A percentile compares a stretch with the other conserved stretches of the same genome.
phyloP scores from a whole-genome alignment of 35 echinoderm and acorn worm genomes.

The Acanthaster planci region DNA sequence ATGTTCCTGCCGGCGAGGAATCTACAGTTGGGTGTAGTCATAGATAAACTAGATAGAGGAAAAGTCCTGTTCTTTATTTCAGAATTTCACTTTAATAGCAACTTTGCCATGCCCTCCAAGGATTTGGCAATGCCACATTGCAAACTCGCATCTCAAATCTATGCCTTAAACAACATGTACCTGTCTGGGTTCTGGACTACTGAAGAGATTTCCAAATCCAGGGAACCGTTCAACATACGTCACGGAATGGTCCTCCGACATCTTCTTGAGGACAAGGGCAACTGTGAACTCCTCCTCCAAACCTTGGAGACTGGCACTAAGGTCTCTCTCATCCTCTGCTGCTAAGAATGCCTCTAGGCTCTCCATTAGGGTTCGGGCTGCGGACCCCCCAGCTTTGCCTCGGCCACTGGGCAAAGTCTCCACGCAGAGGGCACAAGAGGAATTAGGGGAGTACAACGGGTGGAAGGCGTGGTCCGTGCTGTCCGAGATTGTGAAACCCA shows the following conservation, averaged over 20 bases:
- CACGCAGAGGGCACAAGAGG: neutral
- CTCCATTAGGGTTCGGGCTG: neutral
- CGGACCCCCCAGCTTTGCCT: too few relatives aligned
- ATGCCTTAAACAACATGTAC: neutral
- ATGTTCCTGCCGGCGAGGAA: too few relatives aligned
- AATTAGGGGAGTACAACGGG: neutral
- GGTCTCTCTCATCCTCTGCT: neutral
- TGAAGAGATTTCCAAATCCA: neutral
- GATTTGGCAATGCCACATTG: too few relatives aligned
- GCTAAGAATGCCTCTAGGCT: neutral
- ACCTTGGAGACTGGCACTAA: neutral
- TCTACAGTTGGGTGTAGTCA: too few relatives aligned
- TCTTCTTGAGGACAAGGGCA: conserved; percentile 1
- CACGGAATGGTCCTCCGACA: neutral
- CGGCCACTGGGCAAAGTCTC: neutral
- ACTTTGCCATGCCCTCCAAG: too few relatives aligned
- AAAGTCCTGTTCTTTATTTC: too few relatives aligned
- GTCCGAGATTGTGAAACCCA: neutral
- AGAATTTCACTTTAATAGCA: too few relatives aligned
- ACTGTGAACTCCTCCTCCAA: neutral
- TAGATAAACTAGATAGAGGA: too few relatives aligned
- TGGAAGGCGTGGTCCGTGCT: neutral
- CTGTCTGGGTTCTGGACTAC: neutral
- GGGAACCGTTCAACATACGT: neutral
- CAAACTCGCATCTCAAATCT: too few relatives aligned